A percentile compares a stretch with the other conserved stretches of the same genome.
Evolutionary conservation across 2,797 vertebrate species (phyloP).

Genomic region (Oreortyx pictus): DNA sequence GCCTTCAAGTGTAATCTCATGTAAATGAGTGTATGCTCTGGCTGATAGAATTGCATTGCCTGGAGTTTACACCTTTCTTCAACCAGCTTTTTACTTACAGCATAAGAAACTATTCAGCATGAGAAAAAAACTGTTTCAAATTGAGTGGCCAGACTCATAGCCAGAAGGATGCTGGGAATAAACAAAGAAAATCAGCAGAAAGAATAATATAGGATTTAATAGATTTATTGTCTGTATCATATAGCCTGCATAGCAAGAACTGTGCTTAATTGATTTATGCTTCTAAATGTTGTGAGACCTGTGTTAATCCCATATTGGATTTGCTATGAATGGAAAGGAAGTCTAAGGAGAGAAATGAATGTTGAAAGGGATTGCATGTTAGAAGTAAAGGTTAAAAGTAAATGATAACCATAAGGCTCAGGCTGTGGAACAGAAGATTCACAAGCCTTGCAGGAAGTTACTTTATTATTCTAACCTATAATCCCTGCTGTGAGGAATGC

Average conservation of each 20-base stretch:
- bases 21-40: slow-evolving; percentile 24
- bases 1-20: background rate
- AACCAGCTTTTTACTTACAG: background rate
- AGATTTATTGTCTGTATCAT: background rate
- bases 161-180: background rate
- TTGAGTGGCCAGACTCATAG: background rate
- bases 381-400: slow-evolving; percentile 50
- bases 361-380: background rate
- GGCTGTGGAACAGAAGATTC: slow-evolving; percentile 13
- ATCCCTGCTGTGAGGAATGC: slow-evolving; percentile 13
- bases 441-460: slow-evolving; percentile 46
- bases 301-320: background rate
- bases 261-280: background rate
- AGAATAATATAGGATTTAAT: background rate
- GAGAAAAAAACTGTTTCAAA: background rate
- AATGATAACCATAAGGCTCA: slow-evolving; percentile 20
- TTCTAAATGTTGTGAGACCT: background rate
- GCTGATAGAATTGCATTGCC: background rate
- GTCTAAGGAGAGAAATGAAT: background rate
- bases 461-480: slow-evolving; percentile 57
- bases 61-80: background rate
- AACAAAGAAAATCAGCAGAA: background rate
- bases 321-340: slow-evolving; percentile 1
- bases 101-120: background rate
- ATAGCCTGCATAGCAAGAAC: background rate